Percentiles rank a stretch among this genome's conserved stretches.
Evolutionary conservation across 2,888 invertebrate species (phyloP).

Genomic region (Helleia helle): DNA sequence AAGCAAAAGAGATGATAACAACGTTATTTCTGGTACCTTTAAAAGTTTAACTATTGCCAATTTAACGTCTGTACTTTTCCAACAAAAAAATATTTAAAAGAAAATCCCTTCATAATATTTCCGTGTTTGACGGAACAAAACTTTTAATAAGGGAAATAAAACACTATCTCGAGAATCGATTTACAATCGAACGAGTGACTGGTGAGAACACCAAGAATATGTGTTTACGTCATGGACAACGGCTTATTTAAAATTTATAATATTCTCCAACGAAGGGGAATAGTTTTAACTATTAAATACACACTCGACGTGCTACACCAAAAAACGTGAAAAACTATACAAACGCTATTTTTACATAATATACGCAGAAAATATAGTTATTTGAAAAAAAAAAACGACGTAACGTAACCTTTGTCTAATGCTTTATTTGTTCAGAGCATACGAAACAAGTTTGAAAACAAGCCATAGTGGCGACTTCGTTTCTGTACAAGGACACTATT

Average conservation of each 20-base stretch:
- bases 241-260: conserved; percentile 8
- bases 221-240: conserved; percentile 5
- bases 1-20: too few species aligned
- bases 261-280: background rate
- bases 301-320: background rate
- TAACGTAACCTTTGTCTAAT: conserved; percentile 8
- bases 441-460: conserved; percentile 17
- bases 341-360: background rate
- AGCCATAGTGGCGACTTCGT: conserved; percentile 15
- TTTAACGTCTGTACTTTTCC: too few species aligned
- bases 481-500: conserved; percentile 24
- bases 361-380: background rate
- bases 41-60: too few species aligned
- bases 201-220: conserved; percentile 7
- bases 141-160: too few species aligned
- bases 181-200: background rate
- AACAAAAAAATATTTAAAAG: too few species aligned
- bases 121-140: too few species aligned
- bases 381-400: background rate
- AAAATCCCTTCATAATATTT: too few species aligned
- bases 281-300: background rate
- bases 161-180: too few species aligned
- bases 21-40: too few species aligned
- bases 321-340: background rate
- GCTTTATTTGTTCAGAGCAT: conserved; percentile 14